A percentile compares a stretch with the other conserved stretches of the same genome.
These are phyloP conservation scores for Alligator mississippiensis DNA, from an alignment of 2,113 vertebrate species.

Conservation along the genomic window DNA sequence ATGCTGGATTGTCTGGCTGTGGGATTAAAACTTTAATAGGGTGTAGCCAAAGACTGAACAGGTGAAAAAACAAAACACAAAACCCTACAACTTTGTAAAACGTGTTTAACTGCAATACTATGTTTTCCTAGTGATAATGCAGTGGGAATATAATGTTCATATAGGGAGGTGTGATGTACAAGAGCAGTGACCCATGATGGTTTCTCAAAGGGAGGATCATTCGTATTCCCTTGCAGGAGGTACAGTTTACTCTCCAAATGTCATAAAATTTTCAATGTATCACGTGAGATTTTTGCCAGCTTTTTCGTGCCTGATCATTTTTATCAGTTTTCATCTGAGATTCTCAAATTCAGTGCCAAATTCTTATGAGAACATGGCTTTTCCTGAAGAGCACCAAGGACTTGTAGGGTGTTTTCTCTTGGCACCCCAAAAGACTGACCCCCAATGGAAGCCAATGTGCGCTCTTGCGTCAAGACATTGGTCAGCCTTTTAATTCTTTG, in stretches of 20 bases:
- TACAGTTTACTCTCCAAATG: not conserved
- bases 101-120: not conserved
- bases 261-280: not conserved
- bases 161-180: fast-evolving
- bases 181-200: fast-evolving
- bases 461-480: not conserved
- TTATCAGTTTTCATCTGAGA: not conserved
- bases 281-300: not conserved
- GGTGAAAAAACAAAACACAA: not conserved
- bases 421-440: not conserved
- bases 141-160: not conserved
- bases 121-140: not conserved
- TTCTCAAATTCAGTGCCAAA: not conserved
- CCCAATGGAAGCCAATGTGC: not conserved
- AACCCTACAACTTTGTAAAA: not conserved
- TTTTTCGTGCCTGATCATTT: not conserved
- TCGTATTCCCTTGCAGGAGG: not conserved
- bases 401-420: not conserved
- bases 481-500: not conserved
- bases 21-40: not conserved
- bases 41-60: not conserved
- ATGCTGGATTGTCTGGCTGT: fast-evolving
- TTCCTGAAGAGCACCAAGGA: not conserved
- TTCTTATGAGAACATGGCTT: not conserved
- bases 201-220: not conserved